Evolutionary conservation across 2,888 invertebrate species (phyloP), one percentile per base, ranked within the genome.

Genomic region (Osmoderma eremita): DNA sequence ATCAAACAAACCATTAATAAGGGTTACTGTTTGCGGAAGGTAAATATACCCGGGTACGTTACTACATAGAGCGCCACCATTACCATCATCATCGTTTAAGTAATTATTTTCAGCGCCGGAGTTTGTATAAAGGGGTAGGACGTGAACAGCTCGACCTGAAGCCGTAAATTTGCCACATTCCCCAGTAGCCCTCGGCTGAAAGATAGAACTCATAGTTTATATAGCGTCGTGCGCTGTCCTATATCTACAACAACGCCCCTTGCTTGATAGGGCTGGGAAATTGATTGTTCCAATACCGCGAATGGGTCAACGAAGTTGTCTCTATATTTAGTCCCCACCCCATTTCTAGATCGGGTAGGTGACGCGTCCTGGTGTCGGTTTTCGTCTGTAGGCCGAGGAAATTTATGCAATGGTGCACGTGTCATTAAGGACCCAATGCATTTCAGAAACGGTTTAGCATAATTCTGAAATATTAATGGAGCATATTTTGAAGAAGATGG

Each of bases 261-360:
- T 20, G 54, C 13, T 36, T 39, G 58, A 65, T 50, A 39, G 50
- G 58, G 56, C 48, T 41, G 56, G 49, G 39, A 38, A 65, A 65
- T 65, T 65, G 65, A 65, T 65, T 65, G 56, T 56, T 13, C 8
- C 12, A 38, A 18, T 15, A 38, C 3, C 18, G 58, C 30, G 50
- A 58, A 39, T 65, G 58, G 65, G 65, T 65, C 65, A 65, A 17
- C 64, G 20, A 42, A 56, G 56, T 56, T 56, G 56, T 41, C 13
- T 13, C 22, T 8, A 20, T 10, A 24, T 56, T 22, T 41, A 42
- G 18, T 22, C 41, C 45, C 17, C 24, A 1, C 30, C 30, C 30
- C 30, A 30, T 6, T 5, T 6, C 10, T 10, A 30, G 24, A 36
- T 30, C 3, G 38, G 38, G 38, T 30, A 30, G 48, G 15, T 36